Base-by-base conservation (phyloP, 2,797 vertebrate genomes). In the Notamacropus eugenii region DNA sequence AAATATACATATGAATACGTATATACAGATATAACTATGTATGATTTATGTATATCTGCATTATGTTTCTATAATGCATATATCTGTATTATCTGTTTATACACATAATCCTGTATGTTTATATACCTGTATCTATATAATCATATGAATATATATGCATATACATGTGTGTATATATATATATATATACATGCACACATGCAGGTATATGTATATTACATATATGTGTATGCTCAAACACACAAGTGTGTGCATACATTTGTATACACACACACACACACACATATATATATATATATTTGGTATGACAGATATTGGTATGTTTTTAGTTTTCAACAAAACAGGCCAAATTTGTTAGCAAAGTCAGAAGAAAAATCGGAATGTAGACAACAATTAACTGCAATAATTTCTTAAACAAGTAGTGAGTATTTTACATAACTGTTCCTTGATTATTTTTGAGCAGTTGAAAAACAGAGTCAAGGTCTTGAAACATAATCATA, bases 211-310 rank as follows among this genome's bases (percentile, higher is more conserved):
- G 5, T 92, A 16, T 95, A 92, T 82, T 4, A 58, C 16, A 57
- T 57, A 4, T 56, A 56, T 56, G 4, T 56, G 19, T 24, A 22
- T 56, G 52, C 5, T 52, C 52, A 52, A 52, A 52, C 6, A 24
- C 4, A 24, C 5, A 5, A 95, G 4, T 54, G 6, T 54, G 14
- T 92, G 16, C 93, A 92, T 87, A 74, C 91, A 90, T 57, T 6
- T 57, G 97, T 98, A 98, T 98, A 94, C 6, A 27, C 8, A 27
- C 28, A 59, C 0, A 62, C 8, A 92, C 58, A 87, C 91, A 90
- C 1, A 57, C 0, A 97, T 98, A 98, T 98, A 95, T 28, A 59
- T 59, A 90, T 3, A 58, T 2, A 97, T 98, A 98, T 98, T 29
- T 57, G 24, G 56, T 27, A 57, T 57, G 91, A 94, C 95, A 98